A percentile compares a stretch with the other conserved stretches of the same genome.
Evolutionary conservation across 2,797 vertebrate genomes (phyloP).

Genomic region (Avahi laniger): DNA sequence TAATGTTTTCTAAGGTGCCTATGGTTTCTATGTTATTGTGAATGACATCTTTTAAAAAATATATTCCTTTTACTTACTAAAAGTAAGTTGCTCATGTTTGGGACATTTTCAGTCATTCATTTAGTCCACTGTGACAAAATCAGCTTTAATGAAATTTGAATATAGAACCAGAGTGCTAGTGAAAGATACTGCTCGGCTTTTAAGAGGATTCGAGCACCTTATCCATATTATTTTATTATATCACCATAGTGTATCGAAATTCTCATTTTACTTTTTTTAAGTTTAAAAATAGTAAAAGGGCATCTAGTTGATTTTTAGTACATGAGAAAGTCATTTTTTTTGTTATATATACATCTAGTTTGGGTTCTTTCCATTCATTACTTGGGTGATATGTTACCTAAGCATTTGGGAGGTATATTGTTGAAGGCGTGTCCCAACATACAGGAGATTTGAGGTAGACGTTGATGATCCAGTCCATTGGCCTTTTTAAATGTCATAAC

Average conservation of each 20-base stretch:
- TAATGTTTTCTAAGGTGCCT: background rate
- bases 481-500: background rate
- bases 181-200: background rate
- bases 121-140: conserved; percentile 12
- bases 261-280: background rate
- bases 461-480: background rate
- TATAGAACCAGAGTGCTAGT: background rate
- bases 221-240: background rate
- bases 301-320: background rate
- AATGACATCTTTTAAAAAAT: background rate
- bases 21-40: background rate
- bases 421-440: background rate
- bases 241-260: background rate
- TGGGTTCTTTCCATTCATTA: background rate
- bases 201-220: background rate
- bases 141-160: background rate
- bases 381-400: background rate
- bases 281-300: conserved; percentile 7
- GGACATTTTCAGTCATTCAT: background rate
- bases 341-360: background rate
- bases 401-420: background rate
- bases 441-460: background rate
- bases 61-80: background rate
- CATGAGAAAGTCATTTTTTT: background rate
- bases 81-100: background rate